A percentile compares a stretch with the other conserved stretches of the same genome.
These are phyloP conservation scores for Falcaria lacertinaria DNA, from an alignment of 2,888 invertebrate species.

Conservation along the genomic window DNA sequence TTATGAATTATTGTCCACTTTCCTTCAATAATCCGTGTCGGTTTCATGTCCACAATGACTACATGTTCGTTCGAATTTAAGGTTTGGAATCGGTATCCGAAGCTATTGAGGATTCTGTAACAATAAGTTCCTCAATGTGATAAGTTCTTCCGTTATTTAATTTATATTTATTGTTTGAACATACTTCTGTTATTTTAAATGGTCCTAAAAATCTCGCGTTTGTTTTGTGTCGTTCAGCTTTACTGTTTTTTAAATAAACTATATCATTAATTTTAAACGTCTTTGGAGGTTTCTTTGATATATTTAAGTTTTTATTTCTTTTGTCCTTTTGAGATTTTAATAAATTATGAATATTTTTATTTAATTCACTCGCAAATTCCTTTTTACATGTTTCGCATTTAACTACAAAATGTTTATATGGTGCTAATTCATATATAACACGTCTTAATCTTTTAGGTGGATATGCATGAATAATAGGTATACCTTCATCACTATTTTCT, in stretches of 20 bases:
- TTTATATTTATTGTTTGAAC: slow-evolving; percentile 8
- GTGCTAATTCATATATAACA: slow-evolving; percentile 8
- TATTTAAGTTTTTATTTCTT: too few species aligned
- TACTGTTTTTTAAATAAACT: too few species aligned
- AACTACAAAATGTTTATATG: slow-evolving; percentile 5
- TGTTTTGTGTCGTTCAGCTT: neutral
- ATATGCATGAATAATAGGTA: slow-evolving; percentile 6
- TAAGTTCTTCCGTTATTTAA: slow-evolving; percentile 8
- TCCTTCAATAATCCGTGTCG: slow-evolving; percentile 2
- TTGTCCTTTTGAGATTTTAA: too few species aligned
- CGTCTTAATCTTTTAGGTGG: too few species aligned
- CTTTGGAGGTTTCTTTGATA: too few species aligned
- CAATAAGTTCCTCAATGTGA: slow-evolving; percentile 11
- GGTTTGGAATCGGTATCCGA: slow-evolving; percentile 8
- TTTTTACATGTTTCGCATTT: slow-evolving; percentile 6
- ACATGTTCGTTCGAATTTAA: slow-evolving; percentile 6
- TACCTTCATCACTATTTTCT: slow-evolving; percentile 1
- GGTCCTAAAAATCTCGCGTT: neutral
- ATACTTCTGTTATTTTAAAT: slow-evolving; percentile 4
- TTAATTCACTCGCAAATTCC: too few species aligned
- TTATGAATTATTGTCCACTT: slow-evolving; percentile 3
- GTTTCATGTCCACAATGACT: slow-evolving; percentile 4
- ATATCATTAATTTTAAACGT: neutral
- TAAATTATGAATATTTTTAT: too few species aligned
- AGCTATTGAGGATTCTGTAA: slow-evolving; percentile 7